phyloP scores from a whole-genome alignment of 2,888 invertebrate species.

The Sinohyriopsis cumingii region DNA sequence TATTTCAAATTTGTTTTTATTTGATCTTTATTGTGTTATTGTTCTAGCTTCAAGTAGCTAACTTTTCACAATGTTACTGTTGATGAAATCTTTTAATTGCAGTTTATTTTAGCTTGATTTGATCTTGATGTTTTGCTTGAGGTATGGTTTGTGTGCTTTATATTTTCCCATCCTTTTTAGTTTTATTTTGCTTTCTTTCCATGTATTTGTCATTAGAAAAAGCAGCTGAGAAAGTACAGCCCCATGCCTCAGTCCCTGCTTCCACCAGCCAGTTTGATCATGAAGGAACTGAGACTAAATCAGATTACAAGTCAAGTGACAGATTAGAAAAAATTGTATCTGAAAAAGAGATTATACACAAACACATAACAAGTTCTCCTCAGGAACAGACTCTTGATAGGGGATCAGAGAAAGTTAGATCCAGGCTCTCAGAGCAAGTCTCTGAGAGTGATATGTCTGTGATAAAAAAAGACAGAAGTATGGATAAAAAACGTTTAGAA shows the following conservation, averaged over 20 bases:
- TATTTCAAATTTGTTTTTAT: no score
- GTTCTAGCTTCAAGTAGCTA: no score
- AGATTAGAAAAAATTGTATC: no score
- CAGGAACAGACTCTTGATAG: no score
- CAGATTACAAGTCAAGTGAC: no score
- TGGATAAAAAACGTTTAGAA: constrained; percentile 4
- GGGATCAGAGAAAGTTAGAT: no score
- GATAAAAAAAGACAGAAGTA: not conserved
- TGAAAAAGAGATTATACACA: no score
- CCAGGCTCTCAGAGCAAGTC: no score
- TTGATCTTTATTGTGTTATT: no score
- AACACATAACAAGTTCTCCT: no score
- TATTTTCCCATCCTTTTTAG: constrained; percentile 8
- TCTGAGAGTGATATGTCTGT: constrained; percentile 1
- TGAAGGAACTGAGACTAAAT: no score
- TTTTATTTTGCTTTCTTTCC: constrained; percentile 10
- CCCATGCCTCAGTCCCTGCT: constrained; percentile 17
- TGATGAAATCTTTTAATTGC: constrained; percentile 1
- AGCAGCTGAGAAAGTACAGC: constrained; percentile 21
- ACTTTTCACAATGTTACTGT: no score
- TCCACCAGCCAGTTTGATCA: not conserved
- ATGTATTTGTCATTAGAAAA: constrained; percentile 22
- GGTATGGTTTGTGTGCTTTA: constrained; percentile 18
- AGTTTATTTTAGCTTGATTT: constrained; percentile 9
- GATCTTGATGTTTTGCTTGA: constrained; percentile 10